phyloP scores from a whole-genome alignment of 2,797 vertebrate species.

The Sylvilagus floridanus region DNA sequence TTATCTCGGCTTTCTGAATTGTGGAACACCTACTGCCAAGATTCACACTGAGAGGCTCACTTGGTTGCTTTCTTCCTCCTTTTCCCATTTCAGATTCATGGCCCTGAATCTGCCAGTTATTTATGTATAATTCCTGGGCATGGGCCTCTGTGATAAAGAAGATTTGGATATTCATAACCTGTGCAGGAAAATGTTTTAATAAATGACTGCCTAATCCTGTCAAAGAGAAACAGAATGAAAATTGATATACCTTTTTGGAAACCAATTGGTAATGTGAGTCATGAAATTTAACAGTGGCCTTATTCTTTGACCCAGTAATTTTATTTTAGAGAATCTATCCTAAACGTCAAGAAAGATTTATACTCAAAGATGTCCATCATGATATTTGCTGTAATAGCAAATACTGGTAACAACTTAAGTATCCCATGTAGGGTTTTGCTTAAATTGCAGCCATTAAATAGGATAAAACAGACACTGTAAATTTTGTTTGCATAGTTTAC shows the following conservation, averaged over 20 bases:
- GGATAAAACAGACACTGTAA: constrained; percentile 45
- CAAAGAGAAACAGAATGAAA: constrained; percentile 58
- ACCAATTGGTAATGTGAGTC: background rate
- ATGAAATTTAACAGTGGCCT: constrained; percentile 42
- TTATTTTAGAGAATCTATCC: background rate
- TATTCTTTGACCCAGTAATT: constrained; percentile 47
- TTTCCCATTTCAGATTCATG: constrained; percentile 32
- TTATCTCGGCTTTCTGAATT: constrained; percentile 25
- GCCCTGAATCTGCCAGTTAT: background rate
- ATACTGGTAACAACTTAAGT: background rate
- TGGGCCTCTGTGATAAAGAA: background rate
- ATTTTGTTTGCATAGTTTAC: constrained; percentile 13
- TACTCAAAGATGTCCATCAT: background rate
- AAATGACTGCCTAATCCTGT: constrained; percentile 43
- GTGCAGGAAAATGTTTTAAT: constrained; percentile 37
- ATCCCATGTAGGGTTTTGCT: background rate
- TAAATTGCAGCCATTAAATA: constrained; percentile 17
- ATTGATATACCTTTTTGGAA: constrained; percentile 52
- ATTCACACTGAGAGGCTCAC: constrained; percentile 37
- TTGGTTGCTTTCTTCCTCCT: background rate
- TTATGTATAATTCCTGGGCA: constrained; percentile 42
- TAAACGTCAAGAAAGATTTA: constrained; percentile 60
- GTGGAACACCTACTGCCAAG: constrained; percentile 35
- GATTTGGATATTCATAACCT: constrained; percentile 45
- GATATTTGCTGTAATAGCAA: constrained; percentile 48